phyloP scores from a whole-genome alignment of 1,140 invertebrate genomes.

The Magallana ariakensis region DNA sequence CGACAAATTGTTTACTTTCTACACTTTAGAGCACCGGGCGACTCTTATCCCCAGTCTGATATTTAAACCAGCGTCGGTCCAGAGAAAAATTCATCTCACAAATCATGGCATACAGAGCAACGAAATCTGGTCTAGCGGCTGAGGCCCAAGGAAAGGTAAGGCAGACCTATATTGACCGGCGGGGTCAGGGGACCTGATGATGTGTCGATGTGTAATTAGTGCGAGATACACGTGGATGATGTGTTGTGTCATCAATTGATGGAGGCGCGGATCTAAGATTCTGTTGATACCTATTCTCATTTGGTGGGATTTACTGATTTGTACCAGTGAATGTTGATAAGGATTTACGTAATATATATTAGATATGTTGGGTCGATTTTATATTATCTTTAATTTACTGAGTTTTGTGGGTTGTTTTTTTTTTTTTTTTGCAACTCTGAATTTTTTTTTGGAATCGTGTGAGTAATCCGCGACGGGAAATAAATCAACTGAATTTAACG shows the following conservation, averaged over 20 bases:
- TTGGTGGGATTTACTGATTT: too few relatives aligned
- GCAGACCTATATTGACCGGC: neutral
- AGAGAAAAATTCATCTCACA: conserved; percentile 5
- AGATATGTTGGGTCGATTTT: too few relatives aligned
- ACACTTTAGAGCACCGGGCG: neutral
- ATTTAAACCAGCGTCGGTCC: conserved; percentile 19
- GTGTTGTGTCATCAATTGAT: neutral
- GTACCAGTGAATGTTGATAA: too few relatives aligned
- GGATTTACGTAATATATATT: too few relatives aligned
- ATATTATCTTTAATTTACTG: too few relatives aligned
- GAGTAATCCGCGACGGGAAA: too few relatives aligned
- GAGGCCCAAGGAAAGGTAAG: conserved; percentile 28
- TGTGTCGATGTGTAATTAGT: neutral
- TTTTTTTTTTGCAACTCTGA: too few relatives aligned
- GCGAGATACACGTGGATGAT: neutral
- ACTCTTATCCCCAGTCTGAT: neutral
- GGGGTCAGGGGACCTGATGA: neutral
- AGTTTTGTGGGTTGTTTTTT: too few relatives aligned
- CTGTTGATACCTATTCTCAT: too few relatives aligned
- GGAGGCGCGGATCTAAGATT: neutral
- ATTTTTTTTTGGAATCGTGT: too few relatives aligned
- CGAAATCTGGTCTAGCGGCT: neutral
- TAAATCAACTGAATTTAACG: too few relatives aligned
- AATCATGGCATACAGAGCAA: conserved; percentile 1
- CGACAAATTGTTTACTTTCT: conserved; percentile 24